phyloP scores from a whole-genome alignment of 2,888 invertebrate genomes.

The Drosophila vallismaia region DNA sequence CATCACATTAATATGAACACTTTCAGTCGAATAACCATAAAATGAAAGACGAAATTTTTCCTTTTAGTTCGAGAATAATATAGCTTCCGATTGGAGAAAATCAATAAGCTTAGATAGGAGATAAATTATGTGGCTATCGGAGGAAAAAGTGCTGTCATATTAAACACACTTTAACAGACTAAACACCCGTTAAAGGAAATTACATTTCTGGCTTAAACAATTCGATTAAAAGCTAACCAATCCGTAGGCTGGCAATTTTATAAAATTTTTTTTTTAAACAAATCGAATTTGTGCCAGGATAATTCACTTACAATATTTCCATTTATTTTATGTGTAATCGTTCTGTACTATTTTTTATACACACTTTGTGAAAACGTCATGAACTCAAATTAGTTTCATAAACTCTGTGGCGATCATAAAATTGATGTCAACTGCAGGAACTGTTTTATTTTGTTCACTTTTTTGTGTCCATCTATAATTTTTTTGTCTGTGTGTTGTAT shows the following conservation, averaged over 20 bases:
- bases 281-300: slow-evolving; percentile 36
- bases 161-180: not conserved
- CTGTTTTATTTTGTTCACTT: slow-evolving; percentile 38
- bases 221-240: slow-evolving; percentile 36
- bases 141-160: not conserved
- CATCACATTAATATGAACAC: slow-evolving; percentile 72
- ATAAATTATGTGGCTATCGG: not conserved
- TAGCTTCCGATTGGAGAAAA: slow-evolving; percentile 1
- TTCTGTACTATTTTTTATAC: slow-evolving; percentile 16
- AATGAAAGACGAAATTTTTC: slow-evolving; percentile 1
- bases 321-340: slow-evolving; percentile 26
- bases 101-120: not conserved
- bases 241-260: slow-evolving; percentile 19
- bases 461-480: slow-evolving; percentile 4
- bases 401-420: slow-evolving; percentile 43
- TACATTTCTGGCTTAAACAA: slow-evolving; percentile 21
- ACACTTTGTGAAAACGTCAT: slow-evolving; percentile 34
- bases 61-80: slow-evolving; percentile 1
- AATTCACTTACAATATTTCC: slow-evolving; percentile 35
- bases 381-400: slow-evolving; percentile 49
- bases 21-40: slow-evolving; percentile 46
- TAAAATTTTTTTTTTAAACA: slow-evolving; percentile 27
- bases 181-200: slow-evolving; percentile 16
- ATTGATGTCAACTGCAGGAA: slow-evolving; percentile 36
- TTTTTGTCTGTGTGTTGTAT: slow-evolving; percentile 14